These are phyloP conservation scores for Oncopeltus fasciatus DNA, from an alignment of 1,140 invertebrate genomes.

Conservation along the genomic window DNA sequence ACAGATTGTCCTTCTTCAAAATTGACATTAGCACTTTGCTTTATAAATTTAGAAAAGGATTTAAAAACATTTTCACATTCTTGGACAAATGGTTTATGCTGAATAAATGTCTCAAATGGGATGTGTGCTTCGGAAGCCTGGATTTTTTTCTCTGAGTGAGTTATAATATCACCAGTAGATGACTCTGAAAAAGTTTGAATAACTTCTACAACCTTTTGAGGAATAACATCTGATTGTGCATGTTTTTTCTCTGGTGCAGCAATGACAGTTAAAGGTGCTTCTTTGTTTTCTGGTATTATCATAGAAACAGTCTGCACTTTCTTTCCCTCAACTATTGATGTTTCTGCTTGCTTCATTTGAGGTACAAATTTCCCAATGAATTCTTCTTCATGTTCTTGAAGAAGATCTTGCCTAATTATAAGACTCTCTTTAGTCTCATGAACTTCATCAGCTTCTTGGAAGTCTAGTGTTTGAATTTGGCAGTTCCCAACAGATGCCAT, in stretches of 20 bases:
- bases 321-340: constrained; percentile 21
- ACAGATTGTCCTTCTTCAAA: constrained; percentile 36
- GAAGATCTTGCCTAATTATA: constrained; percentile 25
- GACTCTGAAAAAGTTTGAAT: constrained; percentile 20
- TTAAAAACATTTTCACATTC: constrained; percentile 24
- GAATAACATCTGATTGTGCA: constrained; percentile 17
- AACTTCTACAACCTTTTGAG: constrained; percentile 20
- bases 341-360: constrained; percentile 18
- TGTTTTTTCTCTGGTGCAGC: constrained; percentile 21
- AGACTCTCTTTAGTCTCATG: constrained; percentile 28
- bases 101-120: constrained; percentile 28
- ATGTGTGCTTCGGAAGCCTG: constrained; percentile 28
- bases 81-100: constrained; percentile 25
- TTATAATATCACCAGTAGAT: constrained; percentile 16
- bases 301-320: constrained; percentile 25
- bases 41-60: background rate
- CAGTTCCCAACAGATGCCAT: constrained; percentile 27
- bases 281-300: constrained; percentile 25
- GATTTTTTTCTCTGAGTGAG: constrained; percentile 20
- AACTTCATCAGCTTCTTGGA: constrained; percentile 27
- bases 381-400: constrained; percentile 26
- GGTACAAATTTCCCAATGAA: constrained; percentile 21
- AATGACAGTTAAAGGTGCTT: constrained; percentile 20
- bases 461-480: constrained; percentile 19
- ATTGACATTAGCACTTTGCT: constrained; percentile 24